These are phyloP conservation scores for Probaryconus sp. DNA, from an alignment of 1,140 invertebrate genomes.

Conservation along the genomic window DNA sequence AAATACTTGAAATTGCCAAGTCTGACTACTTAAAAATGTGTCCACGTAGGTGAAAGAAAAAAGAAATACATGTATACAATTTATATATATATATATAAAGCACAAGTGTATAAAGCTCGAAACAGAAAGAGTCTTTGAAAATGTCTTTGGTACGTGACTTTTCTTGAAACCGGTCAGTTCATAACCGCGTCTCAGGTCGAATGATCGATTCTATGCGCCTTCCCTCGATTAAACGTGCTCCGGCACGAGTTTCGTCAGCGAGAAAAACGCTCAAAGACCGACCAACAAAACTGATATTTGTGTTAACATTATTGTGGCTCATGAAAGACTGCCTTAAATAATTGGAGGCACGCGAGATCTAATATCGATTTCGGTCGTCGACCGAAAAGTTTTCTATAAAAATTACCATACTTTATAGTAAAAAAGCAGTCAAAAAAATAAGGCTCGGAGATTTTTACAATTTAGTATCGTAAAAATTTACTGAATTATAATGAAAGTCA, in stretches of 20 bases:
- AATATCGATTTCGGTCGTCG: too few relatives aligned
- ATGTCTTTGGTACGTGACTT: constrained; percentile 62
- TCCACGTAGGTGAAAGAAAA: constrained; percentile 46
- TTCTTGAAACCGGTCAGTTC: constrained; percentile 56
- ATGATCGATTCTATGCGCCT: constrained; percentile 58
- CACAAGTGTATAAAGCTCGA: constrained; percentile 38
- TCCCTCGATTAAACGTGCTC: constrained; percentile 58
- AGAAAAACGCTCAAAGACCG: too few relatives aligned
- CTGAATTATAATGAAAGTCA: too few relatives aligned
- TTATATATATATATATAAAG: constrained; percentile 49
- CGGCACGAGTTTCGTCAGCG: constrained; percentile 44
- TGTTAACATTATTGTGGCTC: constrained; percentile 30
- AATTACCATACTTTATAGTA: too few relatives aligned
- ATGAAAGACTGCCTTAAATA: too few relatives aligned
- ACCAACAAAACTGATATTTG: constrained; percentile 17
- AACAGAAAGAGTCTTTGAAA: constrained; percentile 59
- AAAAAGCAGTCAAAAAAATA: too few relatives aligned
- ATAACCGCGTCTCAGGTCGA: constrained; percentile 53
- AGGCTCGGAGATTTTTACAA: too few relatives aligned
- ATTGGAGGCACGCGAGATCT: too few relatives aligned
- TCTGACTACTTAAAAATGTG: constrained; percentile 55
- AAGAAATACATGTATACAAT: constrained; percentile 19
- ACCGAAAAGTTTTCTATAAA: too few relatives aligned
- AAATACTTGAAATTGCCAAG: constrained; percentile 53
- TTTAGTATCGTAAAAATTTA: too few relatives aligned